phyloP scores from a whole-genome alignment of 2,113 vertebrate species.

The Trematocara nigrifrons region DNA sequence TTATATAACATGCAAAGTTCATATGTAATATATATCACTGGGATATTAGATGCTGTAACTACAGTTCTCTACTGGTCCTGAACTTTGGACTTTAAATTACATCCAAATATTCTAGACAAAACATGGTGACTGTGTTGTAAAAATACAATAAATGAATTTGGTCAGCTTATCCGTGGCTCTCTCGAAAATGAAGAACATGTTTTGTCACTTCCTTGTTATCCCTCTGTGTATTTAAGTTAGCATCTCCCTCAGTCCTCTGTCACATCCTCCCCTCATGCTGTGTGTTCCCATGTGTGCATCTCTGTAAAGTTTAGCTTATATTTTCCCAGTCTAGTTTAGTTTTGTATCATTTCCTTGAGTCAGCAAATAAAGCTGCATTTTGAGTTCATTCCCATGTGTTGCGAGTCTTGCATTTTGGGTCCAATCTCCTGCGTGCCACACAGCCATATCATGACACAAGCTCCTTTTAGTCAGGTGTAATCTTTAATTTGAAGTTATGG shows the following conservation, averaged over 20 bases:
- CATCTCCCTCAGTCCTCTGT: background rate
- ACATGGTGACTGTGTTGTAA: background rate
- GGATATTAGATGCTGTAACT: background rate
- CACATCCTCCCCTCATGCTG: rapidly evolving
- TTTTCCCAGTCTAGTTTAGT: background rate
- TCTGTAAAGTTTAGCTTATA: background rate
- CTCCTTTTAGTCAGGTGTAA: background rate
- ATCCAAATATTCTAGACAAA: background rate
- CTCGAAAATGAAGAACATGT: constrained; percentile 82
- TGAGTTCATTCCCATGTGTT: background rate
- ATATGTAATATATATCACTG: constrained; percentile 30
- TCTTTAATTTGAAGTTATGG: background rate
- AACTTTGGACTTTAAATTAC: background rate
- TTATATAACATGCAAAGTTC: constrained; percentile 81
- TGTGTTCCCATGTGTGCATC: background rate
- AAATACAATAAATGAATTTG: background rate
- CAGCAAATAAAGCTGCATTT: background rate
- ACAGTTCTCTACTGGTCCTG: background rate
- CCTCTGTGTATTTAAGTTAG: background rate
- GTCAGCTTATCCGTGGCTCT: constrained; percentile 53
- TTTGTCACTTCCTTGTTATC: rapidly evolving
- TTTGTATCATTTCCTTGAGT: background rate
- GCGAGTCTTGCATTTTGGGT: background rate
- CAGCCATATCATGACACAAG: background rate
- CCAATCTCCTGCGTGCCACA: background rate